phyloP scores from a whole-genome alignment of 2,113 vertebrate species.

The Catharus minimus region DNA sequence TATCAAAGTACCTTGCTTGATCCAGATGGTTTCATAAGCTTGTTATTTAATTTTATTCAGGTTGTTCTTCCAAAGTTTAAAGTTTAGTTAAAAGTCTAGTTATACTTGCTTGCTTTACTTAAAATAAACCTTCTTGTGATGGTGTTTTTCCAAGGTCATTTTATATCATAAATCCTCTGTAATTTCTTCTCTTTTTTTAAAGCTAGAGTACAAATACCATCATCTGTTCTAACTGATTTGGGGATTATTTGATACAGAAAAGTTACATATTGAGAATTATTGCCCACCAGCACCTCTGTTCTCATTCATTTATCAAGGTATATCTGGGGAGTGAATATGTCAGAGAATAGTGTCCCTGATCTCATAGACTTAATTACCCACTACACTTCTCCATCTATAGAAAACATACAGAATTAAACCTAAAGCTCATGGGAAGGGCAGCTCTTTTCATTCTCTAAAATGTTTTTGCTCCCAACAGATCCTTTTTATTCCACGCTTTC shows the following conservation, averaged over 20 bases:
- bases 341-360: not conserved
- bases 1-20: not conserved
- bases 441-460: not conserved
- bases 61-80: not conserved
- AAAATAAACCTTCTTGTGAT: not conserved
- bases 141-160: not conserved
- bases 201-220: not conserved
- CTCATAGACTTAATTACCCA: not conserved
- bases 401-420: not conserved
- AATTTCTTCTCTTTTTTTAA: not conserved
- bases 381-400: not conserved
- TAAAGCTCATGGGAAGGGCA: not conserved
- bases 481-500: not conserved
- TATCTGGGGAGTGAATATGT: not conserved
- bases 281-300: not conserved
- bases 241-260: not conserved
- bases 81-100: not conserved
- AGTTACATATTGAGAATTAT: not conserved
- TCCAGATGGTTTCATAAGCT: not conserved
- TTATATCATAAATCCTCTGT: not conserved
- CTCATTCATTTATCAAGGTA: not conserved
- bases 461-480: not conserved
- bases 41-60: not conserved
- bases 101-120: not conserved
- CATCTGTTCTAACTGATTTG: not conserved